These are phyloP conservation scores for Centropristis striata DNA, from an alignment of 2,113 vertebrate genomes.

Conservation along the genomic window DNA sequence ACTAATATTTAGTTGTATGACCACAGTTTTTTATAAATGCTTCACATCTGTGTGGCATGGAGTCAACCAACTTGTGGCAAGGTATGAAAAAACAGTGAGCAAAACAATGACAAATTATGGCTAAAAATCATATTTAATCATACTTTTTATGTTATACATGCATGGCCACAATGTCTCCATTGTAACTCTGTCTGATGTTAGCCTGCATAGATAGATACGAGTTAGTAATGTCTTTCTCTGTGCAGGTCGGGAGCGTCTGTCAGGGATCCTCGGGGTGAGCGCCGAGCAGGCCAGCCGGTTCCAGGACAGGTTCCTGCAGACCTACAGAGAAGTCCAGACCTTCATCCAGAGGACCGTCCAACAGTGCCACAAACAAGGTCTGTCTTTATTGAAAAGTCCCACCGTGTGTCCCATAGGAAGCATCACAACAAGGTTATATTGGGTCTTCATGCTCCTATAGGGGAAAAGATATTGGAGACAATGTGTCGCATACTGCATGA, in stretches of 20 bases:
- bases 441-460: not conserved
- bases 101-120: not conserved
- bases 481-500: not conserved
- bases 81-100: not conserved
- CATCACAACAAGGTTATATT: not conserved
- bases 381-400: not conserved
- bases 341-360: slow-evolving; percentile 90
- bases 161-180: not conserved
- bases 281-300: slow-evolving; percentile 88
- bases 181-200: not conserved
- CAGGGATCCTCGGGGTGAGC: slow-evolving; percentile 88
- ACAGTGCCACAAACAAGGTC: slow-evolving; percentile 88
- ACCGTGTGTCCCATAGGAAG: not conserved
- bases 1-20: too few relatives aligned
- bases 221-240: not conserved
- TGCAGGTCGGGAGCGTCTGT: slow-evolving; percentile 90
- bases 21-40: too few relatives aligned
- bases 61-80: not conserved
- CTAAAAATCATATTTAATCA: not conserved
- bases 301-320: slow-evolving; percentile 91
- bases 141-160: not conserved
- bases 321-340: slow-evolving; percentile 89
- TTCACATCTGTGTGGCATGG: too few relatives aligned
- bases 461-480: not conserved
- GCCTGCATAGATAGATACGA: not conserved